These are phyloP conservation scores for Marasmarcha lunaedactyla DNA, from an alignment of 2,888 invertebrate species.

Conservation along the genomic window DNA sequence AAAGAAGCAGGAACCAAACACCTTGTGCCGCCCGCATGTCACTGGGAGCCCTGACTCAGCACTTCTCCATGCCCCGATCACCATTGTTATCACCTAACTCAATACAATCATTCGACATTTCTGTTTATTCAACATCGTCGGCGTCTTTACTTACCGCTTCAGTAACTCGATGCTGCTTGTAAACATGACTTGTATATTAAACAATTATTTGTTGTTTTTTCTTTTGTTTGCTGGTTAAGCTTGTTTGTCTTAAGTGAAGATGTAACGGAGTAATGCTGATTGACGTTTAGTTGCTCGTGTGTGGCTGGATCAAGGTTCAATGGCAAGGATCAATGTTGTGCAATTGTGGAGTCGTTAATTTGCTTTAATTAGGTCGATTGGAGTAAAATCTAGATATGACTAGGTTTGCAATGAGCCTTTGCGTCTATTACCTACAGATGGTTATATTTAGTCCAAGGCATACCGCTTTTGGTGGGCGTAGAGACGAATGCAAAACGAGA, in stretches of 20 bases:
- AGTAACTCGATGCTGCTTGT: conserved; percentile 34
- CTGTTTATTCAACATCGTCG: conserved; percentile 65
- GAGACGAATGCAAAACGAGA: too few species aligned
- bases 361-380: too few species aligned
- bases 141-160: conserved; percentile 42
- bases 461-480: too few species aligned
- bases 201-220: conserved; percentile 7
- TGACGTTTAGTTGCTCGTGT: not conserved
- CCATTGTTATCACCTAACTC: conserved; percentile 67
- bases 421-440: too few species aligned
- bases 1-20: too few species aligned
- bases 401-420: too few species aligned
- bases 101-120: conserved; percentile 66
- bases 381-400: too few species aligned
- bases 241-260: not conserved
- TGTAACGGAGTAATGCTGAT: not conserved
- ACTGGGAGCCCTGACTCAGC: conserved; percentile 37
- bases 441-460: too few species aligned
- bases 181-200: conserved; percentile 26
- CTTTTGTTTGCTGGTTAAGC: not conserved
- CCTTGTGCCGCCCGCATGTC: too few species aligned
- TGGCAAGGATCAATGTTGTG: too few species aligned
- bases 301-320: not conserved
- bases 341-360: too few species aligned
- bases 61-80: conserved; percentile 34